A percentile compares a stretch with the other conserved stretches of the same genome.
phyloP scores from a whole-genome alignment of 1,140 invertebrate genomes.

The Babylonia areolata region DNA sequence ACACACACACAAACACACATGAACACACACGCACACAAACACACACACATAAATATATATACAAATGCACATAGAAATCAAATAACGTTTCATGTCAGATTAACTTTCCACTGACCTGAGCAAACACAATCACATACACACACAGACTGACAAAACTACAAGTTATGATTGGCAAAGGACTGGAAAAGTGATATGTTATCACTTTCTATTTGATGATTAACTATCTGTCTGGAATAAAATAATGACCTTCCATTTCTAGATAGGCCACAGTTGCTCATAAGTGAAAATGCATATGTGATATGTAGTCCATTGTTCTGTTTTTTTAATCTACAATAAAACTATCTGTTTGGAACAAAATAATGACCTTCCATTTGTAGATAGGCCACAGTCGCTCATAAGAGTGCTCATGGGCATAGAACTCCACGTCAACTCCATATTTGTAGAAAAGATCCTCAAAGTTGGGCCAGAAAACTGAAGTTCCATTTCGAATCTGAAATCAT shows the following conservation, averaged over 20 bases:
- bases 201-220: neutral
- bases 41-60: too few relatives aligned
- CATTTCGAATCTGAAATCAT: conserved; percentile 57
- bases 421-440: conserved; percentile 93
- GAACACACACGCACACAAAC: too few relatives aligned
- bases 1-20: too few relatives aligned
- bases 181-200: neutral
- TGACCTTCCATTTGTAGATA: conserved; percentile 84
- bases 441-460: conserved; percentile 90
- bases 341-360: neutral
- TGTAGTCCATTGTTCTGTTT: too few relatives aligned
- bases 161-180: neutral
- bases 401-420: conserved; percentile 98
- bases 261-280: conserved; percentile 95
- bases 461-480: conserved; percentile 55
- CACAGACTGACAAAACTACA: neutral
- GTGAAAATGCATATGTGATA: too few relatives aligned
- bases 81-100: too few relatives aligned
- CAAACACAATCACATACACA: neutral
- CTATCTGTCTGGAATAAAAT: neutral
- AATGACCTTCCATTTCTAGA: conserved; percentile 83
- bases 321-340: too few relatives aligned
- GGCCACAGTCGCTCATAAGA: conserved; percentile 97
- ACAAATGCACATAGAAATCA: too few relatives aligned
- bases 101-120: neutral